Conservation (phyloP, 2,888 invertebrate genomes). For the Anoplius nigerrimus region DNA sequence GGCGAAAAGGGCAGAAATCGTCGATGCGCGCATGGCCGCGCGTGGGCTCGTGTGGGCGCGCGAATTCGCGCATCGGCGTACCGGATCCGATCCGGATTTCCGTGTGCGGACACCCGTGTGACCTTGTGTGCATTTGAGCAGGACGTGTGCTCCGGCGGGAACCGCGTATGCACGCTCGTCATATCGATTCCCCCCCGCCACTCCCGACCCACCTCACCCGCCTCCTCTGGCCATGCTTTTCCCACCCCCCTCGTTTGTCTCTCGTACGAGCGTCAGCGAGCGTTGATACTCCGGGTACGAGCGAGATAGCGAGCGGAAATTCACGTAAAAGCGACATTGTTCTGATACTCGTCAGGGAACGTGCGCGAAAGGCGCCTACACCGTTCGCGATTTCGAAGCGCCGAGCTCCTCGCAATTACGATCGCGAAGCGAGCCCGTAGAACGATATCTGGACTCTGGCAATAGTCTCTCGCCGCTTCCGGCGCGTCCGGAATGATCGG, state of each 20-base stretch:
- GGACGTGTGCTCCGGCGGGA: constrained; percentile 61
- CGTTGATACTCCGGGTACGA: background rate
- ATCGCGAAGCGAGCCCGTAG: too few species aligned
- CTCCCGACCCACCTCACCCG: background rate
- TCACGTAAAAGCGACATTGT: too few species aligned
- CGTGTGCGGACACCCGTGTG: constrained; percentile 67
- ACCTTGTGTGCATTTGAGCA: constrained; percentile 67
- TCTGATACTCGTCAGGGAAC: too few species aligned
- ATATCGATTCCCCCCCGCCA: constrained; percentile 57
- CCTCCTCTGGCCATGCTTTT: background rate
- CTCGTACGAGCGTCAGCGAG: constrained; percentile 5
- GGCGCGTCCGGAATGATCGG: constrained; percentile 23
- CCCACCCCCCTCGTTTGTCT: constrained; percentile 12
- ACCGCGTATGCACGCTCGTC: constrained; percentile 64
- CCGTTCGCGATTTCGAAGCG: too few species aligned
- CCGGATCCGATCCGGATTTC: constrained; percentile 71
- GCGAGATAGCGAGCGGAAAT: too few species aligned
- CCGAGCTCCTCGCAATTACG: too few species aligned
- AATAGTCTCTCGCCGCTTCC: background rate
- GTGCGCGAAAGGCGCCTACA: too few species aligned
- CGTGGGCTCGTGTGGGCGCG: constrained; percentile 46
- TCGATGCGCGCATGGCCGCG: constrained; percentile 28
- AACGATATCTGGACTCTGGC: too few species aligned
- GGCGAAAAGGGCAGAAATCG: constrained; percentile 12
- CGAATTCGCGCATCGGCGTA: constrained; percentile 66